A percentile compares a stretch with the other conserved stretches of the same genome.
phyloP scores from a whole-genome alignment of 2,797 vertebrate species.

The Chaetophractus vellerosus region DNA sequence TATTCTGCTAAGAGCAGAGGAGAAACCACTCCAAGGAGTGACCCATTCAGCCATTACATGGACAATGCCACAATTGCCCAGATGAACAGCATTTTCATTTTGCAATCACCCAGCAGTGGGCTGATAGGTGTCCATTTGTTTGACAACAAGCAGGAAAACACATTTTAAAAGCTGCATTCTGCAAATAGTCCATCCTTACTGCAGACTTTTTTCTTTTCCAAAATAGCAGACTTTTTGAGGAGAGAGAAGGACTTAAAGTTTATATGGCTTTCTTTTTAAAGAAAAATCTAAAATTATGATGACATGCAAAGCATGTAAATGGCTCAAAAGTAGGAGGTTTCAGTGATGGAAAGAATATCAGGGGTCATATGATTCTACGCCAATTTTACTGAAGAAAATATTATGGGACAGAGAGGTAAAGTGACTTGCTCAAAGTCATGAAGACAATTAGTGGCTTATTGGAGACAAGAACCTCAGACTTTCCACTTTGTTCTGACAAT shows the following conservation, averaged over 20 bases:
- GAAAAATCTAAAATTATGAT: neutral
- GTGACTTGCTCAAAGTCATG: neutral
- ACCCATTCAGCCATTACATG: fast-evolving
- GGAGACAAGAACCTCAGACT: neutral
- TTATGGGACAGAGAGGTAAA: neutral
- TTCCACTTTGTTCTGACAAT: neutral
- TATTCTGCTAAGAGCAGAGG: neutral
- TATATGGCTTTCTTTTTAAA: neutral
- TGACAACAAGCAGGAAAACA: slow-evolving; percentile 3
- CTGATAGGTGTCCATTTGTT: neutral
- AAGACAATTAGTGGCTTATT: neutral
- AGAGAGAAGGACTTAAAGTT: neutral
- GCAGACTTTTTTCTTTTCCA: neutral
- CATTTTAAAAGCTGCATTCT: neutral
- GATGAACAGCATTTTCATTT: neutral
- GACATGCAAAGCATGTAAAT: neutral
- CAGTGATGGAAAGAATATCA: neutral
- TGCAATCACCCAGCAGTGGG: neutral
- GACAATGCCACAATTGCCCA: neutral
- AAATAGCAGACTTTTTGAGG: neutral
- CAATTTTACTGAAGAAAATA: slow-evolving; percentile 3
- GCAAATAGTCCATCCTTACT: neutral
- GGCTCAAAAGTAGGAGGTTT: neutral
- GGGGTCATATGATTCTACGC: neutral
- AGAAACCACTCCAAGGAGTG: neutral